These are phyloP conservation scores for Mimachlamys varia DNA, from an alignment of 2,888 invertebrate genomes.

Conservation along the genomic window DNA sequence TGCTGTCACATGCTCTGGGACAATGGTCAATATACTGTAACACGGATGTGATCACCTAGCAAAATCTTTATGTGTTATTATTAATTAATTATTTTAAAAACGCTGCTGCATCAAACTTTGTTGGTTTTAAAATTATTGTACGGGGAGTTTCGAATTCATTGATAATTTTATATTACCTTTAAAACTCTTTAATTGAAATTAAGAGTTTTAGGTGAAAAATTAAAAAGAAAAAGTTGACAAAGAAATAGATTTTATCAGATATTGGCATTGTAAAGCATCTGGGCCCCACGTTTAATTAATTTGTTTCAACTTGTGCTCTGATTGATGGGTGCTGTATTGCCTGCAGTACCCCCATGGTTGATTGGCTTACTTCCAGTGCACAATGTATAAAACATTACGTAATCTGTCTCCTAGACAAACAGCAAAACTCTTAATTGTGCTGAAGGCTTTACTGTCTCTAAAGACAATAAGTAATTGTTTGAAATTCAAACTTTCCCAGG, in stretches of 20 bases:
- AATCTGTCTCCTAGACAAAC: neutral
- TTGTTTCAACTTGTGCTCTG: neutral
- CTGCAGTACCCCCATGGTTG: neutral
- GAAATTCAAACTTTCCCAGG: no score
- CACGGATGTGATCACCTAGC: no score
- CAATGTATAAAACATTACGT: neutral
- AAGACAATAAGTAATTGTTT: no score
- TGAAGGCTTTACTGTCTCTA: neutral
- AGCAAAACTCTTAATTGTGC: neutral
- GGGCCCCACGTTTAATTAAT: neutral
- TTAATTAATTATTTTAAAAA: no score
- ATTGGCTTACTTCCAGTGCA: neutral
- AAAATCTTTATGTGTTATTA: no score
- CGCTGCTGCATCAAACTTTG: no score
- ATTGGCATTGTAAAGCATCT: neutral
- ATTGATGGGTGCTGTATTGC: neutral
- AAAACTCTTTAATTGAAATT: neutral
- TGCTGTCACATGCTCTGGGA: no score
- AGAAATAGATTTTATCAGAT: conserved; percentile 18
- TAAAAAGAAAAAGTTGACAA: neutral
- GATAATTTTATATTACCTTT: no score
- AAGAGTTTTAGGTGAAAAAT: neutral
- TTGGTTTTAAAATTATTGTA: no score
- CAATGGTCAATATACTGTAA: no score
- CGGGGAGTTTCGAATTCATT: no score